These are phyloP conservation scores for Cheilosia pagana DNA, from an alignment of 2,888 invertebrate species.

Conservation along the genomic window DNA sequence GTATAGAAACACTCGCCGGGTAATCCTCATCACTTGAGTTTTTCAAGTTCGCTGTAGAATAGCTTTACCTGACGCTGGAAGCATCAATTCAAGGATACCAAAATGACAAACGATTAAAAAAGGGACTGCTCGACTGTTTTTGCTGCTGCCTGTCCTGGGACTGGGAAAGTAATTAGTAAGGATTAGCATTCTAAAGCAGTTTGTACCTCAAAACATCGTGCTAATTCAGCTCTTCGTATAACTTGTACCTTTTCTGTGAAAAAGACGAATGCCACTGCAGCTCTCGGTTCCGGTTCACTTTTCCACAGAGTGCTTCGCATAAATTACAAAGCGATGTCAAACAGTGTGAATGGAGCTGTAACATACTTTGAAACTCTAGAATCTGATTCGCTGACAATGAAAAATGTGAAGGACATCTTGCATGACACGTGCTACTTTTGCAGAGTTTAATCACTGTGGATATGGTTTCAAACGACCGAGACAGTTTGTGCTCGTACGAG, in stretches of 20 bases:
- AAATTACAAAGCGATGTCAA: conserved; percentile 16
- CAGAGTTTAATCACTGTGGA: conserved; percentile 32
- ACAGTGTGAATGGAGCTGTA: conserved; percentile 8
- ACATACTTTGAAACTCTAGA: not conserved
- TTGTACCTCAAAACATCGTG: conserved; percentile 28
- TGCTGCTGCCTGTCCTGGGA: conserved; percentile 2
- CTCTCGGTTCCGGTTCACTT: conserved; percentile 11
- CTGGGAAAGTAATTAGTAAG: conserved; percentile 44
- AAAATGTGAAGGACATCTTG: conserved; percentile 30
- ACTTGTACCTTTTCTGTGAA: not conserved
- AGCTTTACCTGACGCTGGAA: conserved; percentile 9
- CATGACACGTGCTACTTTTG: conserved; percentile 32
- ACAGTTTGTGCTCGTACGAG: conserved; percentile 10
- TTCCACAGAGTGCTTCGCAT: not conserved
- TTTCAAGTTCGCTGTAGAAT: conserved; percentile 11
- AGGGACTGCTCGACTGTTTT: conserved; percentile 9
- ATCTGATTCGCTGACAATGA: conserved; percentile 12
- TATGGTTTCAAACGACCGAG: conserved; percentile 18
- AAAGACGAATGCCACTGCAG: not conserved
- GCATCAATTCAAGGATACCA: conserved; percentile 33
- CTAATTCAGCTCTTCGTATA: conserved; percentile 1
- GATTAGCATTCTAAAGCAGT: conserved; percentile 39
- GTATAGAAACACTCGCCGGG: conserved; percentile 8
- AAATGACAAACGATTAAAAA: conserved; percentile 44
- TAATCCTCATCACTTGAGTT: conserved; percentile 43